Conservation (phyloP, 92 coral and sea anemone genomes). For the Virgularia gustaviana region DNA sequence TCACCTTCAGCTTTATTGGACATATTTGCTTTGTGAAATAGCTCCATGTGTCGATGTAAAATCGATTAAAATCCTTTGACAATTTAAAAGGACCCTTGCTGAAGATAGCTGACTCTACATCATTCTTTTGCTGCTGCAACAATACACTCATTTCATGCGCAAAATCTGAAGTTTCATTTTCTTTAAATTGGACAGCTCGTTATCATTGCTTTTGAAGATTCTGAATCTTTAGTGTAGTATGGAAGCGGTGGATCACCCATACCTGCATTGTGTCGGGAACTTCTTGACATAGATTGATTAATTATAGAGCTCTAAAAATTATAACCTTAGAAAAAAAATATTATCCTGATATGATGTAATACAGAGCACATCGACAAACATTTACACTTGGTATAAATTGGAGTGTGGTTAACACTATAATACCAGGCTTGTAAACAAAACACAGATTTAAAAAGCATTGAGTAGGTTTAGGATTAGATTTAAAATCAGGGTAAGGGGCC, state of each 20-base stretch:
- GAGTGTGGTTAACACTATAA: too few relatives aligned
- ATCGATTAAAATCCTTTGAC: background rate
- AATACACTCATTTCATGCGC: background rate
- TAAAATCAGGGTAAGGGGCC: too few relatives aligned
- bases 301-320: background rate
- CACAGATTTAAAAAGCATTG: too few relatives aligned
- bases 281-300: background rate
- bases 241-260: background rate
- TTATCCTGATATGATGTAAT: background rate
- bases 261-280: background rate
- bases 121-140: background rate
- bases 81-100: background rate
- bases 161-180: background rate
- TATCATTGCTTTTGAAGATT: background rate
- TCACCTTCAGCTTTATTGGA: background rate
- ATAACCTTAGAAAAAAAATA: background rate
- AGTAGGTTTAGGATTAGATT: too few relatives aligned
- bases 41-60: background rate
- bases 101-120: background rate
- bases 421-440: too few relatives aligned
- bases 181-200: background rate
- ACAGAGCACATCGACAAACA: background rate
- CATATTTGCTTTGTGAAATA: background rate
- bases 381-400: background rate
- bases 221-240: background rate